phyloP scores from a whole-genome alignment of 35 echinoderm and acorn worm species.

The Amphiura filiformis region DNA sequence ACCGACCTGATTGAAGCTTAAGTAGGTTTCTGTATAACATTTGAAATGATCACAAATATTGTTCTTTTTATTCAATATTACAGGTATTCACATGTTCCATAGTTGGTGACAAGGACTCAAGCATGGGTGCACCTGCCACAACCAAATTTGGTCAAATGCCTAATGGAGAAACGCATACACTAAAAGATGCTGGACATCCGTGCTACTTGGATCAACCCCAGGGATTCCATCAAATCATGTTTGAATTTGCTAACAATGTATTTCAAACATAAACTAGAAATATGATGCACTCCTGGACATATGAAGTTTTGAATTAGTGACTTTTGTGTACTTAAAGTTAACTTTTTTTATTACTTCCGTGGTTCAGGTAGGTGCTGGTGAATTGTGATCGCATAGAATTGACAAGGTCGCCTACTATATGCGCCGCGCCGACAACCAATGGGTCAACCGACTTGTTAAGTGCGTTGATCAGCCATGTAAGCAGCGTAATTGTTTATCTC shows the following conservation, averaged over 20 bases:
- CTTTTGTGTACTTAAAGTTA: too few species aligned
- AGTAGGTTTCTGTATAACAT: background rate
- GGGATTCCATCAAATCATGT: constrained; percentile 63
- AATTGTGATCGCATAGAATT: too few species aligned
- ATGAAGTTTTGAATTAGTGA: too few species aligned
- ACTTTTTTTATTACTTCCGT: too few species aligned
- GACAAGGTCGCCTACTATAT: too few species aligned
- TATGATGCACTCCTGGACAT: background rate
- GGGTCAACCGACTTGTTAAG: too few species aligned
- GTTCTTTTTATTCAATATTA: constrained; percentile 12
- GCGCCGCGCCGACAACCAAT: too few species aligned
- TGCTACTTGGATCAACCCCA: constrained; percentile 63
- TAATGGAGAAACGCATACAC: constrained; percentile 37
- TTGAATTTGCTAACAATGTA: constrained; percentile 19
- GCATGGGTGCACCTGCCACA: constrained; percentile 44
- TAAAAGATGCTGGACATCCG: constrained; percentile 70
- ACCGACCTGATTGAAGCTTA: background rate
- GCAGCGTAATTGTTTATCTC: too few species aligned
- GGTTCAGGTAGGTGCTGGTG: too few species aligned
- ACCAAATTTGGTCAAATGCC: constrained; percentile 47
- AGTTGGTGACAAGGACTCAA: constrained; percentile 67
- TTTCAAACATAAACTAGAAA: background rate
- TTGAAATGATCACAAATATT: background rate
- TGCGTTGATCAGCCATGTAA: too few species aligned
- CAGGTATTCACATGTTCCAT: constrained; percentile 79